Evolutionary conservation across 1,140 invertebrate species (phyloP).

Genomic region (Eubasilissa regina): DNA sequence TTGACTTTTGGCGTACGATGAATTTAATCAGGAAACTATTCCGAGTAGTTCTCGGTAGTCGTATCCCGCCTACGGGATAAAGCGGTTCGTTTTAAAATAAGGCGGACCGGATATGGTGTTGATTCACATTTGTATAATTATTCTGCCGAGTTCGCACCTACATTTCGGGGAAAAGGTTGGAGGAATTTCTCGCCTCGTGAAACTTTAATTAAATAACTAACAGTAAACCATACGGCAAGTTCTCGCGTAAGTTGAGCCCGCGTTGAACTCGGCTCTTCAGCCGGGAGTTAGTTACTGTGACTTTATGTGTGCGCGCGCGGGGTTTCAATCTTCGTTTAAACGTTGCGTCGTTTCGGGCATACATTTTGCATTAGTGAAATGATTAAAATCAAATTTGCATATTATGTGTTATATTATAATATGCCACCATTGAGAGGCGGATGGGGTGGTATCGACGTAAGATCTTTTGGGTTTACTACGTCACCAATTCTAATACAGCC

Average conservation of each 20-base stretch:
- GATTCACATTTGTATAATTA: background rate
- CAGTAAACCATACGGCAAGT: slow-evolving; percentile 17
- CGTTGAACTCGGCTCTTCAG: background rate
- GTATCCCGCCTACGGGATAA: no score
- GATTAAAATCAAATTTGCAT: no score
- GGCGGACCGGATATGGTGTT: background rate
- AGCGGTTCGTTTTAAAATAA: background rate
- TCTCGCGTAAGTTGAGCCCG: slow-evolving; percentile 6
- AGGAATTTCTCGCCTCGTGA: slow-evolving; percentile 20
- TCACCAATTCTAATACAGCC: no score
- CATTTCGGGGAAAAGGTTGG: slow-evolving; percentile 5
- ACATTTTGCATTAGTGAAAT: no score
- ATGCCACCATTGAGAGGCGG: no score
- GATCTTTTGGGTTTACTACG: no score
- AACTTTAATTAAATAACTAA: slow-evolving; percentile 38
- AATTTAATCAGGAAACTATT: no score
- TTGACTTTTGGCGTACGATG: no score
- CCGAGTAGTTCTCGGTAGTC: no score
- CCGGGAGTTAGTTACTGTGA: background rate
- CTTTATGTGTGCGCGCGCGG: background rate
- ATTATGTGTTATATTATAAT: no score
- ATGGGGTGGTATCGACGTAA: no score
- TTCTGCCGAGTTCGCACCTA: background rate
- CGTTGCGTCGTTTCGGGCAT: no score
- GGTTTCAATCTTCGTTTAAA: background rate